These are phyloP conservation scores for Peromyscus leucopus DNA, from an alignment of 2,113 vertebrate genomes.

Conservation along the genomic window DNA sequence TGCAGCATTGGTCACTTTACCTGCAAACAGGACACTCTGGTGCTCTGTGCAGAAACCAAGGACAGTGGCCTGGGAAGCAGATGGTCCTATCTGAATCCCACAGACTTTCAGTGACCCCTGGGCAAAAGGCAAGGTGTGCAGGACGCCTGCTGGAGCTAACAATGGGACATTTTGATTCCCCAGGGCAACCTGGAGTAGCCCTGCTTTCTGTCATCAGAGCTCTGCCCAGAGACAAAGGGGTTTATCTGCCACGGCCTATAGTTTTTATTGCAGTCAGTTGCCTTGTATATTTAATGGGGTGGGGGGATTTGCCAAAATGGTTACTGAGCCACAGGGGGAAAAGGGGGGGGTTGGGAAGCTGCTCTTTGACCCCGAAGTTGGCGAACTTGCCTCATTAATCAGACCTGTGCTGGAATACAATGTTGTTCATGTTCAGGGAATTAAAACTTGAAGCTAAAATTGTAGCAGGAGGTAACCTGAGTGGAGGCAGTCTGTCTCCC, in stretches of 20 bases:
- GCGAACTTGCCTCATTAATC: slow-evolving; percentile 73
- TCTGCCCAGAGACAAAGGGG: background rate
- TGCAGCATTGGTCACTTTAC: background rate
- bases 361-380: slow-evolving; percentile 45
- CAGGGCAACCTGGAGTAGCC: background rate
- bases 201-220: slow-evolving; percentile 39
- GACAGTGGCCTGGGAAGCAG: background rate
- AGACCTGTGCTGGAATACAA: slow-evolving; percentile 57
- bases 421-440: slow-evolving; percentile 59
- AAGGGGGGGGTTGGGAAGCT: background rate
- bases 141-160: background rate
- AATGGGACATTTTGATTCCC: background rate
- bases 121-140: background rate
- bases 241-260: slow-evolving; percentile 67
- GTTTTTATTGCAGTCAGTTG: slow-evolving; percentile 64
- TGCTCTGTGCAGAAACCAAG: background rate
- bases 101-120: background rate
- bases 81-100: background rate
- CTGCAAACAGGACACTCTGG: background rate
- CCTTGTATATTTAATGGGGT: slow-evolving; percentile 75
- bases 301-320: slow-evolving; percentile 69
- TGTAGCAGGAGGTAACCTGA: slow-evolving; percentile 76
- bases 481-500: slow-evolving; percentile 66
- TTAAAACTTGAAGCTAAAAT: slow-evolving; percentile 73
- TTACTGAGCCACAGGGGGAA: slow-evolving; percentile 50